A percentile compares a stretch with the other conserved stretches of the same genome.
phyloP scores from a whole-genome alignment of 30 jellyfish, hydroid and myxozoan genomes.

The Turritopsis dohrnii region DNA sequence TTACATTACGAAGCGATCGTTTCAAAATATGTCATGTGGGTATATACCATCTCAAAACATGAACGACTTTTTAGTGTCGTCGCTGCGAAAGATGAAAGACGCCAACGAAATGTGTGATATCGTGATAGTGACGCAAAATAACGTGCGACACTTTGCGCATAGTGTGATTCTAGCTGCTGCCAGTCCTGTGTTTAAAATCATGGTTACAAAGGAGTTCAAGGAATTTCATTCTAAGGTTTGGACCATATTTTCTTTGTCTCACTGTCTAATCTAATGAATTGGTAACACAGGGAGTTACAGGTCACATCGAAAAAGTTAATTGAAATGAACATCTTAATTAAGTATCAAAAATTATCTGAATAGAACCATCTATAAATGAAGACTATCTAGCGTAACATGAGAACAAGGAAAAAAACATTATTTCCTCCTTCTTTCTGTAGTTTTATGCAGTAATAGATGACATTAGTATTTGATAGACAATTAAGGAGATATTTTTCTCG shows the following conservation, averaged over 20 bases:
- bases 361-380: too few relatives aligned
- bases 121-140: not conserved
- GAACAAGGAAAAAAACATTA: too few relatives aligned
- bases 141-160: not conserved
- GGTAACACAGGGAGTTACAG: too few relatives aligned
- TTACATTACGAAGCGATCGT: not conserved
- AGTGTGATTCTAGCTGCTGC: constrained; percentile 18
- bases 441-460: too few relatives aligned
- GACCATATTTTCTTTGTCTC: not conserved
- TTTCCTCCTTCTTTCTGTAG: too few relatives aligned
- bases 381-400: too few relatives aligned
- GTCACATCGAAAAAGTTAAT: too few relatives aligned
- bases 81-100: constrained; percentile 10
- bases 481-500: too few relatives aligned
- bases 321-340: too few relatives aligned
- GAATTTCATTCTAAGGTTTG: constrained; percentile 23
- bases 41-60: not conserved
- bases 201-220: constrained; percentile 13
- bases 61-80: constrained; percentile 12
- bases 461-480: too few relatives aligned
- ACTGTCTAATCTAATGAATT: not conserved
- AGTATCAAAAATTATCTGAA: too few relatives aligned
- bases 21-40: not conserved
- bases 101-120: constrained; percentile 16
- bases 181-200: constrained; percentile 21